Percentiles rank a stretch among this genome's conserved stretches.
Conservation (phyloP, 2,888 invertebrate genomes). For the Halictus ligatus region DNA sequence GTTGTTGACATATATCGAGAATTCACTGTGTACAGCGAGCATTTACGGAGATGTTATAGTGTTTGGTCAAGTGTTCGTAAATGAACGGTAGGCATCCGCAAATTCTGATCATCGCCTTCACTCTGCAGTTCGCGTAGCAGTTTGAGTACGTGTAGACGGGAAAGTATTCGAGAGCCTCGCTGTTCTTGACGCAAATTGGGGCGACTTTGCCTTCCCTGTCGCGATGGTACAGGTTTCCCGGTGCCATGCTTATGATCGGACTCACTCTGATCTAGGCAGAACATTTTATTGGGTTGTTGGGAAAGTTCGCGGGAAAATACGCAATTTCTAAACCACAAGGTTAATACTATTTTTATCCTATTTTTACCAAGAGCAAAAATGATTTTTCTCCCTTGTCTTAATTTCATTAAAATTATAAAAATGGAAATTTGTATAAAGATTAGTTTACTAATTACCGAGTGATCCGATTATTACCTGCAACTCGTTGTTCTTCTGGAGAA, state of each 20-base stretch:
- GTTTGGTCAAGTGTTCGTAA: conserved; percentile 71
- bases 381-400: neutral
- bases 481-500: conserved; percentile 55
- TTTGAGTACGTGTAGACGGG: conserved; percentile 76
- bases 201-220: neutral
- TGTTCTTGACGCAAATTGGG: conserved; percentile 53
- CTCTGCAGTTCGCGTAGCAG: conserved; percentile 77
- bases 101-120: conserved; percentile 56
- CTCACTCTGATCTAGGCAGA: conserved; percentile 43
- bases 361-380: no score
- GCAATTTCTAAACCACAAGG: no score
- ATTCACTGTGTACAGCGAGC: no score
- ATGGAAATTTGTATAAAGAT: neutral
- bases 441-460: no score
- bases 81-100: conserved; percentile 81
- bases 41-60: conserved; percentile 48
- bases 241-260: conserved; percentile 19
- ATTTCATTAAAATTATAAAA: neutral
- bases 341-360: neutral
- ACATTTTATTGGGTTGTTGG: neutral
- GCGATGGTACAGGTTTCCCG: conserved; percentile 18
- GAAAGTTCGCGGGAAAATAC: no score
- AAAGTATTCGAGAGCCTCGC: conserved; percentile 72
- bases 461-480: conserved; percentile 53
- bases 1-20: no score